phyloP scores from a whole-genome alignment of 2,888 invertebrate species.

The Trichacis sp. region DNA sequence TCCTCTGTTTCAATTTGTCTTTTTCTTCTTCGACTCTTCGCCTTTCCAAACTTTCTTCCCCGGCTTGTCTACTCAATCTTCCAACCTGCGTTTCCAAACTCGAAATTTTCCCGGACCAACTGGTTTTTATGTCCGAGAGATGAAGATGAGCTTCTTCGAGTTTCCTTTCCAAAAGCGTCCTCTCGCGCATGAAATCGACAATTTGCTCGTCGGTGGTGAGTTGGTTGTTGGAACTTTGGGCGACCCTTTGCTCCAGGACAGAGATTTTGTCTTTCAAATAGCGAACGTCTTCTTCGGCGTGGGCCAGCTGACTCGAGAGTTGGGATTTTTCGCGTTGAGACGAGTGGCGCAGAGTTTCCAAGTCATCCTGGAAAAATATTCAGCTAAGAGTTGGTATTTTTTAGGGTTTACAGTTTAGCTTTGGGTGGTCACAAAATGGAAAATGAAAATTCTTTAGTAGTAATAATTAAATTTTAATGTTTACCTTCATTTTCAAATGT shows the following conservation, averaged over 20 bases:
- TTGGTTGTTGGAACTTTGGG: constrained; percentile 68
- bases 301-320: constrained; percentile 78
- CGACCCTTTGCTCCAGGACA: constrained; percentile 68
- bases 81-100: constrained; percentile 91
- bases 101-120: constrained; percentile 92
- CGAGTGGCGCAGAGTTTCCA: constrained; percentile 81
- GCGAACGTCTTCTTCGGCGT: constrained; percentile 80
- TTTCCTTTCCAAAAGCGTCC: constrained; percentile 79
- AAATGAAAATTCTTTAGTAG: too few relatives aligned
- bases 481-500: too few relatives aligned
- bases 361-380: constrained; percentile 82
- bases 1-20: constrained; percentile 75
- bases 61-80: constrained; percentile 84
- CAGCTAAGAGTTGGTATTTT: too few relatives aligned
- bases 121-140: constrained; percentile 88
- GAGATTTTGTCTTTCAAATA: constrained; percentile 77
- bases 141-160: constrained; percentile 89
- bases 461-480: too few relatives aligned
- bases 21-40: constrained; percentile 80
- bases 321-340: constrained; percentile 80
- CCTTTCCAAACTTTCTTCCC: constrained; percentile 85
- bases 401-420: too few relatives aligned
- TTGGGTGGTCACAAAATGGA: too few relatives aligned
- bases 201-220: constrained; percentile 72
- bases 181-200: constrained; percentile 73